Conservation (phyloP, 2,888 invertebrate species). For the Eupeodes luniger region DNA sequence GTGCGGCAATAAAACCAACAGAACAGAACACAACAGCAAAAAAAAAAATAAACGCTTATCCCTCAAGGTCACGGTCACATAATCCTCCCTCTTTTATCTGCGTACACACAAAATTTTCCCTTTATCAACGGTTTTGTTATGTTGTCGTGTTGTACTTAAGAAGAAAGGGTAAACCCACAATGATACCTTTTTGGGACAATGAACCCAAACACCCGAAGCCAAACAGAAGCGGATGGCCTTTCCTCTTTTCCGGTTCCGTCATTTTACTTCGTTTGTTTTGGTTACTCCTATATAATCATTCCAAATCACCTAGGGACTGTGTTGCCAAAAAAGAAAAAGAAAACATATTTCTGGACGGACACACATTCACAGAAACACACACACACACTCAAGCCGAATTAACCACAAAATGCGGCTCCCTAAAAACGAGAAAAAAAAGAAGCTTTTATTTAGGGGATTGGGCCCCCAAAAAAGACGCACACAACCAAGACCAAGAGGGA, state of each 20-base stretch:
- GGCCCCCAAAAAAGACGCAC: slow-evolving; percentile 44
- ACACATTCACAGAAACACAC: slow-evolving; percentile 31
- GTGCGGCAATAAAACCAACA: slow-evolving; percentile 30
- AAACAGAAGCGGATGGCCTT: slow-evolving; percentile 14
- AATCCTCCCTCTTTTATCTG: slow-evolving; percentile 12
- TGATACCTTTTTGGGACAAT: slow-evolving; percentile 59
- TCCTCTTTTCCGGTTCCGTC: slow-evolving; percentile 50
- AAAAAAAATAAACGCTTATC: slow-evolving; percentile 14
- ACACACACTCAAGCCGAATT: not conserved
- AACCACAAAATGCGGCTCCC: slow-evolving; percentile 57
- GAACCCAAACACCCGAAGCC: slow-evolving; percentile 61
- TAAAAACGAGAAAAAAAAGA: slow-evolving; percentile 41
- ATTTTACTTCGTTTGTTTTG: slow-evolving; percentile 53
- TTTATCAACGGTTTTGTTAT: not conserved
- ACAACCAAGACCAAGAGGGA: slow-evolving; percentile 34
- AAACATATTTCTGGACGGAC: slow-evolving; percentile 53
- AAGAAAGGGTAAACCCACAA: slow-evolving; percentile 54
- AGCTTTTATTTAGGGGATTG: slow-evolving; percentile 55
- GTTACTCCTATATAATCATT: slow-evolving; percentile 44
- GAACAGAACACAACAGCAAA: not conserved
- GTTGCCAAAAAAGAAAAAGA: slow-evolving; percentile 41
- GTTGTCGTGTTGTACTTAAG: not conserved
- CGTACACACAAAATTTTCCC: not conserved
- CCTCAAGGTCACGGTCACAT: slow-evolving; percentile 63
- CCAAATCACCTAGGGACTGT: slow-evolving; percentile 64